These are phyloP conservation scores for Meles meles DNA, from an alignment of 2,113 vertebrate species.

Conservation along the genomic window DNA sequence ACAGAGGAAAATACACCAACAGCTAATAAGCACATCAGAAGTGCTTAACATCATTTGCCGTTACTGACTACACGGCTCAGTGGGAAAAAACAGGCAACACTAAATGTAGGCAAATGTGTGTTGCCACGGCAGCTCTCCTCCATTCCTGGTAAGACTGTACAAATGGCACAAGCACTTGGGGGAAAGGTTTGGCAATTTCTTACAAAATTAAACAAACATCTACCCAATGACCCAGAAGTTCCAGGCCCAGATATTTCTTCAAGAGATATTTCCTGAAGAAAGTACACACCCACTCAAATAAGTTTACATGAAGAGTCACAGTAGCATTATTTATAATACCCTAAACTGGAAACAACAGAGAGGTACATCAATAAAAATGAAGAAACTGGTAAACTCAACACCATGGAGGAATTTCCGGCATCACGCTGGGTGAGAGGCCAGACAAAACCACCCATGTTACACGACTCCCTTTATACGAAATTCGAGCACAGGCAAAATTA, in stretches of 20 bases:
- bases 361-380: background rate
- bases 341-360: background rate
- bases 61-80: background rate
- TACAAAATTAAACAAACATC: background rate
- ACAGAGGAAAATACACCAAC: background rate
- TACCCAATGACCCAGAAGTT: background rate
- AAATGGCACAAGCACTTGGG: background rate
- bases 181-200: background rate
- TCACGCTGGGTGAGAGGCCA: background rate
- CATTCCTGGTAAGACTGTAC: accelerated
- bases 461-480: background rate
- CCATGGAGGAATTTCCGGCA: no score
- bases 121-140: background rate
- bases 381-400: background rate
- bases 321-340: background rate
- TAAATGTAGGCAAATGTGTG: background rate
- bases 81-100: background rate
- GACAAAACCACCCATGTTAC: background rate
- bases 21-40: background rate
- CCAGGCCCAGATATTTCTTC: background rate
- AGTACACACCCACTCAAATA: background rate
- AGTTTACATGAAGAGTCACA: background rate
- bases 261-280: background rate
- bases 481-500: background rate
- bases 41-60: background rate